These are phyloP conservation scores for Lithophane ornitopus DNA, from an alignment of 2,888 invertebrate genomes.

Conservation along the genomic window DNA sequence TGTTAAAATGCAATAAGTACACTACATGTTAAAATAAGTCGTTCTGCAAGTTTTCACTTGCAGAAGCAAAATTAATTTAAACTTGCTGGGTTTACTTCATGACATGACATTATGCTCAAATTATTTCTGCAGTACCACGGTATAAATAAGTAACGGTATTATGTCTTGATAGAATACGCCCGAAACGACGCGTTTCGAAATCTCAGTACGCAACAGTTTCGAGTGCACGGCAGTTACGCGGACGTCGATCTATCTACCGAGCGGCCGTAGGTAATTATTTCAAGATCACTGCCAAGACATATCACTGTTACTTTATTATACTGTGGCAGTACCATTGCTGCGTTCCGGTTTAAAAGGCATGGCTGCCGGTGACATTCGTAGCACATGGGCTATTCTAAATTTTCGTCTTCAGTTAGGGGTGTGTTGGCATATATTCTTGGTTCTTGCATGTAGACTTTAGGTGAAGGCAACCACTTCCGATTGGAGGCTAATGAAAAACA, in stretches of 20 bases:
- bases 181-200: too few species aligned
- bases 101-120: not conserved
- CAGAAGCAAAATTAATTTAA: slow-evolving; percentile 24
- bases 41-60: not conserved
- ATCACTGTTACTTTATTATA: too few species aligned
- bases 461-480: not conserved
- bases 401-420: not conserved
- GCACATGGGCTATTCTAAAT: slow-evolving; percentile 6
- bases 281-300: too few species aligned
- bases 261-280: too few species aligned
- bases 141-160: too few species aligned
- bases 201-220: too few species aligned
- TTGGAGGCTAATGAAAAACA: not conserved
- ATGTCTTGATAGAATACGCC: too few species aligned
- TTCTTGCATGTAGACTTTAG: not conserved
- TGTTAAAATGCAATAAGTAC: not conserved
- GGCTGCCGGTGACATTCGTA: not conserved
- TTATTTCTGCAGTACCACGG: not conserved
- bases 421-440: not conserved
- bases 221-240: too few species aligned
- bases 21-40: not conserved
- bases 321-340: not conserved
- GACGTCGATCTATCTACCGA: too few species aligned
- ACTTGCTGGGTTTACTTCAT: slow-evolving; percentile 6
- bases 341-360: not conserved